Evolutionary conservation across 2,797 vertebrate genomes (phyloP).

Genomic region (Tamandua tetradactyla): DNA sequence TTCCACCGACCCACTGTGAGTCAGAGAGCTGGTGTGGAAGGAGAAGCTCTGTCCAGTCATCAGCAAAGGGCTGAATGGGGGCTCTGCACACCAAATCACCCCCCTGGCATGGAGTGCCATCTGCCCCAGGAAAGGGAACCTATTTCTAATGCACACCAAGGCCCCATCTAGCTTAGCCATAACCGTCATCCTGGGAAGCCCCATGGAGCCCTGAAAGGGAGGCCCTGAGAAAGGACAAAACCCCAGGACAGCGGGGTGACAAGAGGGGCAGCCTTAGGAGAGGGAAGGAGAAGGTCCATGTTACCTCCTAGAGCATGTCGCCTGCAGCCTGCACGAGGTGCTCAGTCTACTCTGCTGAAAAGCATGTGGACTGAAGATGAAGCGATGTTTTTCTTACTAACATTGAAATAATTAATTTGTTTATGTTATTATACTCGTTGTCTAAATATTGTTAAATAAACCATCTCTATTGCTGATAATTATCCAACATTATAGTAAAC

Average conservation of each 20-base stretch:
- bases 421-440: constrained; percentile 47
- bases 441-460: constrained; percentile 70
- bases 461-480: constrained; percentile 59
- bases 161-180: background rate
- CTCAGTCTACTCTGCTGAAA: background rate
- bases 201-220: background rate
- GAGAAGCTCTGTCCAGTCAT: too few species aligned
- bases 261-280: background rate
- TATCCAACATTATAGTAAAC: constrained; percentile 34
- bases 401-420: constrained; percentile 58
- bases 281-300: background rate
- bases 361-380: background rate
- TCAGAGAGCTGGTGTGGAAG: background rate
- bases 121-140: background rate
- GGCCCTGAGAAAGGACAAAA: background rate
- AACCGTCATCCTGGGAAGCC: background rate
- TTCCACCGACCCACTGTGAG: too few species aligned
- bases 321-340: background rate
- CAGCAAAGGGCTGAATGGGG: fast-evolving
- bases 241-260: background rate
- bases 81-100: background rate
- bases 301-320: background rate
- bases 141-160: background rate
- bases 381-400: constrained; percentile 52
- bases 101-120: background rate